These are phyloP conservation scores for Casuarius casuarius DNA, from an alignment of 2,113 vertebrate species.

Conservation along the genomic window DNA sequence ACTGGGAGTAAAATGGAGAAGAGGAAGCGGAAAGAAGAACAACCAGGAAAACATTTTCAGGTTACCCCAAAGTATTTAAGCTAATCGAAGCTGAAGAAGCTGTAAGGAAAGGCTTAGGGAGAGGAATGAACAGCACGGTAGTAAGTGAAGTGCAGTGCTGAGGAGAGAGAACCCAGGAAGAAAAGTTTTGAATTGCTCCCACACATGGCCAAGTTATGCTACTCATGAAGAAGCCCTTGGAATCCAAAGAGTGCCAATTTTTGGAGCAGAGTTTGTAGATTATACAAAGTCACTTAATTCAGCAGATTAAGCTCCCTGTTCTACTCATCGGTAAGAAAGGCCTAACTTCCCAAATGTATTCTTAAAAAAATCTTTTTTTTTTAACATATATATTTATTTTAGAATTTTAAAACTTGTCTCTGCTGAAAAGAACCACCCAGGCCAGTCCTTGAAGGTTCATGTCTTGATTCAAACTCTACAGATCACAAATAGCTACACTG, in stretches of 20 bases:
- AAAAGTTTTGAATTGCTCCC: not conserved
- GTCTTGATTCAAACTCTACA: not conserved
- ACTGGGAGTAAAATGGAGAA: not conserved
- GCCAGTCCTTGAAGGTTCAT: not conserved
- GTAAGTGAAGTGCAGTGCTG: not conserved
- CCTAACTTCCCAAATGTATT: not conserved
- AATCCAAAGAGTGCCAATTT: not conserved
- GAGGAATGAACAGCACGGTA: not conserved
- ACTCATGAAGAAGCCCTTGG: not conserved
- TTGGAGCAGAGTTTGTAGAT: not conserved
- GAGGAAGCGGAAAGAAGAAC: not conserved
- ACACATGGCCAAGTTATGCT: rapidly evolving
- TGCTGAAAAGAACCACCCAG: not conserved
- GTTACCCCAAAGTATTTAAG: not conserved
- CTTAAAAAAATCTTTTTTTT: not conserved
- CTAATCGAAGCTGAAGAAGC: not conserved
- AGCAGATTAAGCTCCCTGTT: not conserved
- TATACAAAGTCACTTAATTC: not conserved
- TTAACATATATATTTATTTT: not conserved
- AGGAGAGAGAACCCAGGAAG: not conserved
- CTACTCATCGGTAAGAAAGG: not conserved
- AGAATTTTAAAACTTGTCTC: not conserved
- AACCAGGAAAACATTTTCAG: not conserved
- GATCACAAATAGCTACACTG: not conserved
- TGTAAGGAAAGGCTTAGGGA: not conserved